phyloP scores from a whole-genome alignment of 2,888 invertebrate species.

The Cenopis cana region DNA sequence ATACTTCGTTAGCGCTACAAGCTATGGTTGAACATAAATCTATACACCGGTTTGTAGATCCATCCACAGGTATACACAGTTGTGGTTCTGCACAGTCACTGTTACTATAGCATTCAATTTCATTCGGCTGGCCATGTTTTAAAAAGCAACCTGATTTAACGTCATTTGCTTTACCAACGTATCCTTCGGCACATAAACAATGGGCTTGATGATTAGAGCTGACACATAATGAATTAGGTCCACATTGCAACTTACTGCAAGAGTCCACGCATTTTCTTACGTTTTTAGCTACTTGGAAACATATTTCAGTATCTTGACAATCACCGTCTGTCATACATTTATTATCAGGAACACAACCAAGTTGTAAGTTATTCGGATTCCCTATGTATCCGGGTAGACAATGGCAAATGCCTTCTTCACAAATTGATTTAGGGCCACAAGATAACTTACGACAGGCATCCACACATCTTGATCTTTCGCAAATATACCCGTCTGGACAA shows the following conservation, averaged over 20 bases:
- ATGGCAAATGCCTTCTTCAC: constrained; percentile 91
- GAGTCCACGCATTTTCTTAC: constrained; percentile 93
- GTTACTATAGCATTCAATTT: constrained; percentile 87
- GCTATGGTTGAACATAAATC: constrained; percentile 92
- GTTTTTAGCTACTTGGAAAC: constrained; percentile 93
- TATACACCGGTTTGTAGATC: constrained; percentile 88
- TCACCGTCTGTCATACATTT: constrained; percentile 93
- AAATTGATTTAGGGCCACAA: constrained; percentile 93
- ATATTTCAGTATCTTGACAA: constrained; percentile 93
- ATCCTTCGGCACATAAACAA: constrained; percentile 94
- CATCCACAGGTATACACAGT: constrained; percentile 88
- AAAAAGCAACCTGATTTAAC: constrained; percentile 91
- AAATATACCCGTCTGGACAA: constrained; percentile 91
- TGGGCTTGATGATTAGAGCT: constrained; percentile 93
- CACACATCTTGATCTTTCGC: constrained; percentile 89
- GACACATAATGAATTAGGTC: constrained; percentile 95
- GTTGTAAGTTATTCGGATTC: constrained; percentile 88
- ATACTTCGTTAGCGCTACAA: constrained; percentile 93
- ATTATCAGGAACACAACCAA: constrained; percentile 90
- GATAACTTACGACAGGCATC: constrained; percentile 90
- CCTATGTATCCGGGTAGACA: constrained; percentile 92
- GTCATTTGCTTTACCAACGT: constrained; percentile 92
- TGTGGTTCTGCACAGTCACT: constrained; percentile 89
- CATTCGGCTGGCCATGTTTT: constrained; percentile 84
- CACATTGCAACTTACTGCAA: constrained; percentile 94